Evolutionary conservation across 2,888 invertebrate genomes (phyloP).

Genomic region (Sesia apiformis): DNA sequence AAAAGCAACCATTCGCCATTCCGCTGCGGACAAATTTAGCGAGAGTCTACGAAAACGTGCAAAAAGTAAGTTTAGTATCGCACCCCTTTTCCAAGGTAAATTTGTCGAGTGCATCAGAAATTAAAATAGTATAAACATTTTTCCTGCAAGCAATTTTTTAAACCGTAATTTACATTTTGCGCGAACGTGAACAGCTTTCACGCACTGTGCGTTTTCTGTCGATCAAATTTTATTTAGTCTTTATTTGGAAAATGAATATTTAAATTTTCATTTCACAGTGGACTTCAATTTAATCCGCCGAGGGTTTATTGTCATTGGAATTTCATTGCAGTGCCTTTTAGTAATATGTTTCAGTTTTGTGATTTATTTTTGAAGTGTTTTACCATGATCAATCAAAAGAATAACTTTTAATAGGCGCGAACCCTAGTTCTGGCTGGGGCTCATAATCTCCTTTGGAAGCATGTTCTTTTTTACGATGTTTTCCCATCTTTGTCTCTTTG

Average conservation of each 20-base stretch:
- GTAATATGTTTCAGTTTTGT: too few relatives aligned
- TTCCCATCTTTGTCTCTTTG: too few relatives aligned
- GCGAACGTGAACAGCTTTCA: not conserved
- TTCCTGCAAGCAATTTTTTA: not conserved
- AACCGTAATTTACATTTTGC: not conserved
- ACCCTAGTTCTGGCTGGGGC: too few relatives aligned
- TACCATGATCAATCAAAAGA: too few relatives aligned
- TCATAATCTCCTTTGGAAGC: too few relatives aligned
- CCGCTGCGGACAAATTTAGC: slow-evolving; percentile 54
- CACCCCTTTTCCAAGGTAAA: slow-evolving; percentile 34
- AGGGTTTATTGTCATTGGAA: too few relatives aligned
- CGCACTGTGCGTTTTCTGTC: not conserved
- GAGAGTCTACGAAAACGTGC: slow-evolving; percentile 33
- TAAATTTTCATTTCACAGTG: too few relatives aligned
- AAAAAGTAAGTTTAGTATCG: slow-evolving; percentile 25
- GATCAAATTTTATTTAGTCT: not conserved
- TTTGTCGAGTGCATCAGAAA: slow-evolving; percentile 22
- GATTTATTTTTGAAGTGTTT: too few relatives aligned
- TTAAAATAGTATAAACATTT: slow-evolving; percentile 20
- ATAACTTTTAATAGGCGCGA: too few relatives aligned
- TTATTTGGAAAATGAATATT: not conserved
- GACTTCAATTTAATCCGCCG: too few relatives aligned
- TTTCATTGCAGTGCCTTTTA: too few relatives aligned
- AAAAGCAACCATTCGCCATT: slow-evolving; percentile 7
- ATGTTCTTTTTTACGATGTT: too few relatives aligned